These are phyloP conservation scores for Notarius lentiginosus DNA, from an alignment of 2,113 vertebrate species.

Conservation along the genomic window DNA sequence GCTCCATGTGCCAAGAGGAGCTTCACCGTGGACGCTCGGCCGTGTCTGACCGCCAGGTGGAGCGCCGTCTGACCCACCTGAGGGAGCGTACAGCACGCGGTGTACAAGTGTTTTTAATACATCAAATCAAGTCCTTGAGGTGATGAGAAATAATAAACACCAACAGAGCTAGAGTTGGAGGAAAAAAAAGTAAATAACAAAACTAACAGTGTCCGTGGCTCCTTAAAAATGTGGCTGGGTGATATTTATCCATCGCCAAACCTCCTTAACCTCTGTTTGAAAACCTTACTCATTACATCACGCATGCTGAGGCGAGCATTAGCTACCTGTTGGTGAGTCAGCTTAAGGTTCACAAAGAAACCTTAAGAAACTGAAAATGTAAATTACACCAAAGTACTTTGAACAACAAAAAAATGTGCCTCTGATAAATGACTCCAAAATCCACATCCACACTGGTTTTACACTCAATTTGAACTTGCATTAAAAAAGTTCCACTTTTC, in stretches of 20 bases:
- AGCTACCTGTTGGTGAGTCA: too few species aligned
- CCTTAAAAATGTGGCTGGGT: background rate
- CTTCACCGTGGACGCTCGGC: constrained; percentile 79
- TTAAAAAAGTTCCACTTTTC: too few species aligned
- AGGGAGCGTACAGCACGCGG: background rate
- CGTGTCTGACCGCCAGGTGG: constrained; percentile 86
- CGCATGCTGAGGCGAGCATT: too few species aligned
- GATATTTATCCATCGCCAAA: too few species aligned
- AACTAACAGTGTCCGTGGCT: background rate
- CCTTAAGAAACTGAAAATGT: background rate
- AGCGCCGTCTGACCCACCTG: constrained; percentile 87
- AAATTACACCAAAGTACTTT: background rate
- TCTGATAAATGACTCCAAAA: too few species aligned
- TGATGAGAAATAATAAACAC: background rate
- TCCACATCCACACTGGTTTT: too few species aligned
- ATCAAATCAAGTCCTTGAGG: background rate
- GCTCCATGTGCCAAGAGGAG: constrained; percentile 79
- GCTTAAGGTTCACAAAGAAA: too few species aligned
- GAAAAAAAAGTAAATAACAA: background rate
- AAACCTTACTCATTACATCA: too few species aligned
- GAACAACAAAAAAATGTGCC: too few species aligned
- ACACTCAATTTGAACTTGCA: too few species aligned
- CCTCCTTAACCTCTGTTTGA: too few species aligned
- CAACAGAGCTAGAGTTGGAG: background rate
- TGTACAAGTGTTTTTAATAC: too few species aligned